phyloP scores from a whole-genome alignment of 2,113 vertebrate species.

The Nyctibius bracteatus region DNA sequence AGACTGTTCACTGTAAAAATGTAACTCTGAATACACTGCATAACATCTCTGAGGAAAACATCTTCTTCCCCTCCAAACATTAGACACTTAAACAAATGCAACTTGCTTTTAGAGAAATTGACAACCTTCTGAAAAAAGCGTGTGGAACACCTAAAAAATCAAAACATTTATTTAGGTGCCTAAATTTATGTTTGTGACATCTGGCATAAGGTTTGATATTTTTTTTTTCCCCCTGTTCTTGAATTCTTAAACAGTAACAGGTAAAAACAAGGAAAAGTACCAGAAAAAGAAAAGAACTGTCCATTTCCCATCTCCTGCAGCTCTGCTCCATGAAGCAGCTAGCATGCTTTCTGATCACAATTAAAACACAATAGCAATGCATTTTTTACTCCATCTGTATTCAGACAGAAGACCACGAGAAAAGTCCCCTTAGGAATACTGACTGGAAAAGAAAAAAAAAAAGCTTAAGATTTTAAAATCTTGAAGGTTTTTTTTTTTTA shows the following conservation, averaged over 20 bases:
- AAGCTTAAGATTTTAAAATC: neutral
- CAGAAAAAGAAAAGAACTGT: neutral
- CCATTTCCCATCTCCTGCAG: neutral
- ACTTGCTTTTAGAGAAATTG: neutral
- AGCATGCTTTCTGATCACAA: neutral
- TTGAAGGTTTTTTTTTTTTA: neutral
- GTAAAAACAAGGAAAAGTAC: neutral
- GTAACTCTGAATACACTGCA: neutral
- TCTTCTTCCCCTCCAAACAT: neutral
- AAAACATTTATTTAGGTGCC: neutral
- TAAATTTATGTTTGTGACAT: neutral
- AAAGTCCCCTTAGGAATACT: neutral
- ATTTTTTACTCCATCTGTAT: neutral
- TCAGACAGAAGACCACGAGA: neutral
- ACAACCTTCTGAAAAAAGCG: neutral
- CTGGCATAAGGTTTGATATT: neutral
- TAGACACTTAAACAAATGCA: neutral
- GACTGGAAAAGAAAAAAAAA: neutral
- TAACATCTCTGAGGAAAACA: neutral
- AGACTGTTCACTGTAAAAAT: neutral
- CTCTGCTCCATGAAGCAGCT: neutral
- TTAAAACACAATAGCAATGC: neutral
- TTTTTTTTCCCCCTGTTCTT: neutral
- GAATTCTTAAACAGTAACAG: neutral
- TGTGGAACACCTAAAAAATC: neutral